Percentiles rank a stretch among this genome's conserved stretches.
These are phyloP conservation scores for Rhagoletis zephyria DNA, from an alignment of 1,140 invertebrate species.

Conservation along the genomic window DNA sequence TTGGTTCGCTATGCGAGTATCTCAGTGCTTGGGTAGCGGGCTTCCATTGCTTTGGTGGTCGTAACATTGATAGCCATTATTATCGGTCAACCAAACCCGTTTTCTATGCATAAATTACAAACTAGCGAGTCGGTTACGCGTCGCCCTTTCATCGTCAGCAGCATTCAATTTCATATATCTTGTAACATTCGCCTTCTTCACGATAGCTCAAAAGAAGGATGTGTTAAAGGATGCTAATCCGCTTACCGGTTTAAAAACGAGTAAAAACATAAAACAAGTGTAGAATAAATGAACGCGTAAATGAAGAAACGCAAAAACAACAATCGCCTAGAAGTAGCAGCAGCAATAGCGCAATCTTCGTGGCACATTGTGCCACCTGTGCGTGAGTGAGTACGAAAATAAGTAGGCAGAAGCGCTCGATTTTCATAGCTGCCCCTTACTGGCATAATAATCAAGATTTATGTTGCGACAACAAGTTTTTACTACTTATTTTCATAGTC, in stretches of 20 bases:
- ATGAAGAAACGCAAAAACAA: not conserved
- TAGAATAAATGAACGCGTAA: not conserved
- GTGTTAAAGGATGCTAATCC: constrained; percentile 44
- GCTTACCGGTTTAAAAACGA: constrained; percentile 38
- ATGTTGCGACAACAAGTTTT: constrained; percentile 29
- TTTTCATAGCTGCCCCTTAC: not conserved
- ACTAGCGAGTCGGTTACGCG: not conserved
- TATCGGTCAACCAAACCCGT: constrained; percentile 6
- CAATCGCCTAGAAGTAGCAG: not conserved
- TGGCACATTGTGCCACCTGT: not conserved
- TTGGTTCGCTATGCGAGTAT: not conserved
- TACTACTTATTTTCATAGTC: constrained; percentile 26
- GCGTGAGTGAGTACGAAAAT: not conserved
- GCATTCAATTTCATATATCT: not conserved
- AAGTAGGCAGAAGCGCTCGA: not conserved
- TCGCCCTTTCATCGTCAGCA: not conserved
- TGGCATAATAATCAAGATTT: constrained; percentile 51
- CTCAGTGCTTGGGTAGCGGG: not conserved
- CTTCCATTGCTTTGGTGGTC: not conserved
- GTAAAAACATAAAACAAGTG: not conserved
- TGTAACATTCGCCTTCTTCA: constrained; percentile 18
- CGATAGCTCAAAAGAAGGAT: not conserved
- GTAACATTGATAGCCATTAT: constrained; percentile 35
- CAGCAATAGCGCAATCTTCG: not conserved
- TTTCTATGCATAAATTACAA: constrained; percentile 3